phyloP scores from a whole-genome alignment of 2,797 vertebrate genomes.

The Momotus momota region DNA sequence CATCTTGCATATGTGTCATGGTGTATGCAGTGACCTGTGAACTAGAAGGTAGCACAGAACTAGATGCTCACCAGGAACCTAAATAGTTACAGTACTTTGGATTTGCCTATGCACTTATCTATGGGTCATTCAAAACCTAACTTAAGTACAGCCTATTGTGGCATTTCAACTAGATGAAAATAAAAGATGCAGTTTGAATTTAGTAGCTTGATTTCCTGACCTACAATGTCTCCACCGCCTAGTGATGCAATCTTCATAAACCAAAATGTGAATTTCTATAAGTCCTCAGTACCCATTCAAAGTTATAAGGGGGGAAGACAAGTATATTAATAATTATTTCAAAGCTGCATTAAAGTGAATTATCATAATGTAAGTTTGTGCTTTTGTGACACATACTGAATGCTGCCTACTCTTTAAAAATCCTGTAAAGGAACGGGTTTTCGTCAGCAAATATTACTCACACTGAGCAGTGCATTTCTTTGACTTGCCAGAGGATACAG shows the following conservation, averaged over 20 bases:
- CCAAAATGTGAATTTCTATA: neutral
- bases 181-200: neutral
- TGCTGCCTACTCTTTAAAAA: neutral
- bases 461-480: neutral
- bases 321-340: neutral
- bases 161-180: neutral
- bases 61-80: neutral
- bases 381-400: neutral
- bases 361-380: neutral
- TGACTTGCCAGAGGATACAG: neutral
- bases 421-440: neutral
- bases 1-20: neutral
- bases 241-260: neutral
- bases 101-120: neutral
- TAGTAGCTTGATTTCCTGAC: neutral
- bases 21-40: neutral
- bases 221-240: neutral
- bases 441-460: neutral
- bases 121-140: neutral
- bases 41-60: neutral
- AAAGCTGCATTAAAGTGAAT: neutral
- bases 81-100: neutral
- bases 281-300: neutral
- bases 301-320: neutral
- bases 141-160: neutral